Evolutionary conservation across 2,888 invertebrate species (phyloP).

Genomic region (Allolobophora icterica): DNA sequence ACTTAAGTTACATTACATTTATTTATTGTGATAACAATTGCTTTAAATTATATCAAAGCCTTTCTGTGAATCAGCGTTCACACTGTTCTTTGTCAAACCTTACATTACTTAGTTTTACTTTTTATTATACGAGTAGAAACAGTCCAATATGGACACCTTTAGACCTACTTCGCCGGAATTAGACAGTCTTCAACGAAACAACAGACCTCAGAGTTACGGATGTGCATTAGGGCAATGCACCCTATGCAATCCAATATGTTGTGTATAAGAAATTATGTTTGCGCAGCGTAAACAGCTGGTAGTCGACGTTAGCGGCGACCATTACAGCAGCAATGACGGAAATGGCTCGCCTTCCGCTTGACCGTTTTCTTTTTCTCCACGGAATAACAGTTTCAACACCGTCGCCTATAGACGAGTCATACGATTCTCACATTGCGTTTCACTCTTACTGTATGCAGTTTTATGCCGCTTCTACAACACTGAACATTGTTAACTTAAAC

Average conservation of each 20-base stretch:
- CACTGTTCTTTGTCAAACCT: neutral
- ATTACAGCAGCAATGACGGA: neutral
- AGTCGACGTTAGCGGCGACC: neutral
- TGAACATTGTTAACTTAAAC: neutral
- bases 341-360: neutral
- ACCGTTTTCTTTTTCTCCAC: neutral
- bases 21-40: no score
- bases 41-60: no score
- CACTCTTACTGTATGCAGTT: neutral
- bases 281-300: neutral
- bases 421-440: neutral
- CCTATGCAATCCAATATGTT: neutral
- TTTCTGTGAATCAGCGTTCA: neutral
- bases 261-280: neutral
- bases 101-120: neutral
- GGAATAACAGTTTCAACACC: neutral
- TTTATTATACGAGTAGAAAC: neutral
- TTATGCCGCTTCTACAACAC: neutral
- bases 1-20: no score
- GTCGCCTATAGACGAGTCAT: neutral
- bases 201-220: no score
- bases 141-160: neutral
- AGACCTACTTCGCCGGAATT: no score
- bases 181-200: no score
- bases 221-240: neutral